Conservation (phyloP, 2,113 vertebrate genomes). For the Phalacrocorax brasilianus region DNA sequence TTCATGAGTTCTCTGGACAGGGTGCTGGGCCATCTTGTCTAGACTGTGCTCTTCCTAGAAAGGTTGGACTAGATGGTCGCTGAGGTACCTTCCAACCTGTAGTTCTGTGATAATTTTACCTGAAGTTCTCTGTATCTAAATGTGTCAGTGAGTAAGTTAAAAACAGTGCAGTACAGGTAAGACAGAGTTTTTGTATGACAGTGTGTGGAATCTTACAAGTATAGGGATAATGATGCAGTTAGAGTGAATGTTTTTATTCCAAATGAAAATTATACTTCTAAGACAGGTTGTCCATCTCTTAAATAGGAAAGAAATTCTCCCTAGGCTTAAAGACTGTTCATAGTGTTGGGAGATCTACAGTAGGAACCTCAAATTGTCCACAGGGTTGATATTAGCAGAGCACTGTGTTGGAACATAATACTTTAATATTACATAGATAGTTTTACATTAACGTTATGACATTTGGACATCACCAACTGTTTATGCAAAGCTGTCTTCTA, state of each 20-base stretch:
- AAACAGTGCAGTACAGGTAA: not conserved
- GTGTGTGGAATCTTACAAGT: not conserved
- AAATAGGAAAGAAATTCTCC: not conserved
- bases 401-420: not conserved
- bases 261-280: not conserved
- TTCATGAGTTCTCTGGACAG: no score
- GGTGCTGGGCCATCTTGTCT: no score
- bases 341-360: not conserved
- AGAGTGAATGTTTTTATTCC: not conserved
- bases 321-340: not conserved
- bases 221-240: not conserved
- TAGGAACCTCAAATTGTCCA: not conserved
- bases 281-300: not conserved
- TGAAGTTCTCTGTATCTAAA: not conserved
- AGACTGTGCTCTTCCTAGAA: no score
- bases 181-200: not conserved
- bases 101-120: not conserved
- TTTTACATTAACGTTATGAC: not conserved
- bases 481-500: not conserved
- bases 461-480: not conserved
- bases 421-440: not conserved
- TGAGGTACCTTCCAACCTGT: no score
- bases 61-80: no score
- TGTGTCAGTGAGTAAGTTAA: not conserved
- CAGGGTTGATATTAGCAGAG: not conserved